Evolutionary conservation across 2,797 vertebrate genomes (phyloP).

Genomic region (Hafferia zeledoni): DNA sequence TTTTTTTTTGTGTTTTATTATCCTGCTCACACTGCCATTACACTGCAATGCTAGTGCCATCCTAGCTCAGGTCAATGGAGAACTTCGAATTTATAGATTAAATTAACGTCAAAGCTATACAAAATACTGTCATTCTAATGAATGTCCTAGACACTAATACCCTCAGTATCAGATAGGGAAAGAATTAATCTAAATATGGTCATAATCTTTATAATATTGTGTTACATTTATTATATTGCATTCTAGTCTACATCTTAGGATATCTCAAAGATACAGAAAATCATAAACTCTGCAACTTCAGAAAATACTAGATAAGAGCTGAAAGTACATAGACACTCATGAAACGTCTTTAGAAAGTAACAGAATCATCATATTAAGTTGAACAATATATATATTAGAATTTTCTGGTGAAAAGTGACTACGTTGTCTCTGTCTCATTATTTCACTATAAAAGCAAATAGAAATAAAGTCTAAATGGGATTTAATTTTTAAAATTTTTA

Average conservation of each 20-base stretch:
- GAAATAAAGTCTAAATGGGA: background rate
- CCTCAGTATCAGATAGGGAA: background rate
- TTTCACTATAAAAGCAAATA: background rate
- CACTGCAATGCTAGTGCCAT: background rate
- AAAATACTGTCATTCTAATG: fast-evolving
- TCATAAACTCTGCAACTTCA: background rate
- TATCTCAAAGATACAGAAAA: background rate
- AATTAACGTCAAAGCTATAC: background rate
- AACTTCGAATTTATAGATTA: background rate
- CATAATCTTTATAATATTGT: background rate
- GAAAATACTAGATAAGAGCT: background rate
- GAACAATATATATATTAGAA: background rate
- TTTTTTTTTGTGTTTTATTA: background rate
- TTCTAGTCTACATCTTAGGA: background rate
- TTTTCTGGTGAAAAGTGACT: background rate
- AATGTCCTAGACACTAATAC: background rate
- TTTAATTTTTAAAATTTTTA: background rate
- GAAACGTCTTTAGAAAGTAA: background rate
- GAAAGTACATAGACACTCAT: background rate
- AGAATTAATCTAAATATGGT: background rate
- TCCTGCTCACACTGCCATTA: background rate
- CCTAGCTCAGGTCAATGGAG: fast-evolving
- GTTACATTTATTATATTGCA: background rate
- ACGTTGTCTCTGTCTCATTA: background rate
- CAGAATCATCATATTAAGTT: background rate